Percentiles rank a stretch among this genome's conserved stretches.
phyloP scores from a whole-genome alignment of 2,113 vertebrate species.

The Rhea americana region DNA sequence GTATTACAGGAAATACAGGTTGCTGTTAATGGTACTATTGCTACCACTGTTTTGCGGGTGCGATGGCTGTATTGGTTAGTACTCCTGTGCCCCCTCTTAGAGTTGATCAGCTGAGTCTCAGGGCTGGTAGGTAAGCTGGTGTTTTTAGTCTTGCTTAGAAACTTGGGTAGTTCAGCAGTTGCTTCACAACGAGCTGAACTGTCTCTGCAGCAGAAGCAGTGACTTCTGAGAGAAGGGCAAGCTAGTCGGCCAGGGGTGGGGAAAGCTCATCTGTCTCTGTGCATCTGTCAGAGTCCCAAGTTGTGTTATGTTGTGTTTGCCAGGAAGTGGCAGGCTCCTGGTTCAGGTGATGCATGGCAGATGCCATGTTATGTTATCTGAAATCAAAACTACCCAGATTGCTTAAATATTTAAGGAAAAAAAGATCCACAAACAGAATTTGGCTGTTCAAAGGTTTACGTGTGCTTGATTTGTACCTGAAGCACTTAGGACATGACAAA shows the following conservation, averaged over 20 bases:
- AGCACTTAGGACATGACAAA: conserved; percentile 28
- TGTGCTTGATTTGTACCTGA: conserved; percentile 12
- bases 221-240: fast-evolving
- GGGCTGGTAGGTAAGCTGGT: fast-evolving
- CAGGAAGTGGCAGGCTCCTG: fast-evolving
- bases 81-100: not conserved
- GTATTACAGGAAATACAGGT: not conserved
- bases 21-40: not conserved
- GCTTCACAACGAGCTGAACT: not conserved
- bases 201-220: not conserved
- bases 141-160: not conserved
- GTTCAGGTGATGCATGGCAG: too few species aligned
- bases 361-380: not conserved
- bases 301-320: not conserved
- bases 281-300: fast-evolving
- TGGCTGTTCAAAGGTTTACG: not conserved
- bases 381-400: not conserved
- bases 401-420: not conserved
- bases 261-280: not conserved
- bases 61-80: not conserved
- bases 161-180: fast-evolving
- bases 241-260: not conserved
- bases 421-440: not conserved
- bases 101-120: not conserved
- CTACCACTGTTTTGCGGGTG: fast-evolving